Evolutionary conservation across 2,888 invertebrate genomes (phyloP).

Genomic region (Drosophila borborema): DNA sequence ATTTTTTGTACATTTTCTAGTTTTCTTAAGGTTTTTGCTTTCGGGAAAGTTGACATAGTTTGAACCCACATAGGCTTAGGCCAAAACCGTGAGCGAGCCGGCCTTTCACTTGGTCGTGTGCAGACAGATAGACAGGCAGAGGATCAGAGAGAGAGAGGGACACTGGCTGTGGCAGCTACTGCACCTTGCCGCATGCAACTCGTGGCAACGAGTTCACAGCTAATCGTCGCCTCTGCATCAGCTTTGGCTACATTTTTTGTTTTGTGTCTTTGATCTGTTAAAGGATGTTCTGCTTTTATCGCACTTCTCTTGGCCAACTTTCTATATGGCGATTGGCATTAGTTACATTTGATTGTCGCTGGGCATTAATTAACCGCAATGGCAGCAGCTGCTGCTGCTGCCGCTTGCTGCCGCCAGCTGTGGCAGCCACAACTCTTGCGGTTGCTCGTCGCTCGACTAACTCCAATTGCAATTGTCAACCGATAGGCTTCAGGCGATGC

Average conservation of each 20-base stretch:
- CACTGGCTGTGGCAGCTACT: constrained; percentile 8
- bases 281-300: constrained; percentile 19
- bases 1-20: constrained; percentile 1
- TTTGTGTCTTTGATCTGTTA: not conserved
- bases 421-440: constrained; percentile 57
- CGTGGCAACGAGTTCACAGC: constrained; percentile 37
- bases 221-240: constrained; percentile 56
- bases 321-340: constrained; percentile 55
- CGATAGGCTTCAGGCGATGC: constrained; percentile 49
- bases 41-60: constrained; percentile 78
- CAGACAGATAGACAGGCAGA: constrained; percentile 7
- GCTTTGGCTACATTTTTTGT: constrained; percentile 12
- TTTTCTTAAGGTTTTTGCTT: constrained; percentile 15
- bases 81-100: constrained; percentile 71
- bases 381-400: constrained; percentile 25
- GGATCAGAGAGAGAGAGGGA: constrained; percentile 8
- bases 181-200: constrained; percentile 57
- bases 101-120: constrained; percentile 70
- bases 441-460: constrained; percentile 54
- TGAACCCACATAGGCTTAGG: constrained; percentile 52
- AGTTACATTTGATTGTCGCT: constrained; percentile 53
- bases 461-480: constrained; percentile 62
- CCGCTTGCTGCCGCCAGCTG: constrained; percentile 10
- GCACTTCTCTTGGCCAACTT: constrained; percentile 41
- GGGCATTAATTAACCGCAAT: constrained; percentile 59